Evolutionary conservation across 2,888 invertebrate species (phyloP), one percentile per base, ranked within the genome.

Genomic region (Parthenolecanium corni): DNA sequence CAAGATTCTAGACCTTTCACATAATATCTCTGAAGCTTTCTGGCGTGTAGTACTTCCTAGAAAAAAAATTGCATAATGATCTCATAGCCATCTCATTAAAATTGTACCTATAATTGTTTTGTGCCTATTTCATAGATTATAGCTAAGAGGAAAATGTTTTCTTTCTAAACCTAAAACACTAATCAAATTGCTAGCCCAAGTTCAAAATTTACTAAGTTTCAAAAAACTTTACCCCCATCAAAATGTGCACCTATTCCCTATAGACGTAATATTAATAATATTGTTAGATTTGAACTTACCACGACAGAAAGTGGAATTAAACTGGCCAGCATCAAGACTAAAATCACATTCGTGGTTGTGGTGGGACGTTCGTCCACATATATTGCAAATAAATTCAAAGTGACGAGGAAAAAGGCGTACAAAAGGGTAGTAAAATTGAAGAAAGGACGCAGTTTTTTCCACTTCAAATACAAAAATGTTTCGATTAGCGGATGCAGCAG

Each of bases 401-500:
- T 76, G 3, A 73, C 65, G 1, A 80, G 75, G 67, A 79, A 79
- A 5, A 78, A 64, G 0, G 74, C 72, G 67, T 79, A 80, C 6
- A 79, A 70, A 5, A 74, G 71, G 64, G 80, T 75, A 9, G 79
- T 77, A 1, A 74, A 73, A 65, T 78, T 79, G 69, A 80, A 80
- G 69, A 80, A 79, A 38, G 76, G 75, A 44, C 77, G 69, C 14
- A 80, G 69, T 2, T 77, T 78, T 62, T 75, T 76, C 80, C 80
- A 81, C 72, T 80, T 80, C 2, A 80, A 69, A 65, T 74, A 76
- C 0, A 81, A 70, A 67, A 80, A 80, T 66, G 79, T 79, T 69
- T 80, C 79, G 2, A 79, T 73, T 47, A 80, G 70, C 0, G 80
- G 81, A 71, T 81, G 80, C 1, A 80, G 75, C 0, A 81, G 71